A percentile compares a stretch with the other conserved stretches of the same genome.
Evolutionary conservation across 2,888 invertebrate genomes (phyloP).

Genomic region (Drosophila sordidula): DNA sequence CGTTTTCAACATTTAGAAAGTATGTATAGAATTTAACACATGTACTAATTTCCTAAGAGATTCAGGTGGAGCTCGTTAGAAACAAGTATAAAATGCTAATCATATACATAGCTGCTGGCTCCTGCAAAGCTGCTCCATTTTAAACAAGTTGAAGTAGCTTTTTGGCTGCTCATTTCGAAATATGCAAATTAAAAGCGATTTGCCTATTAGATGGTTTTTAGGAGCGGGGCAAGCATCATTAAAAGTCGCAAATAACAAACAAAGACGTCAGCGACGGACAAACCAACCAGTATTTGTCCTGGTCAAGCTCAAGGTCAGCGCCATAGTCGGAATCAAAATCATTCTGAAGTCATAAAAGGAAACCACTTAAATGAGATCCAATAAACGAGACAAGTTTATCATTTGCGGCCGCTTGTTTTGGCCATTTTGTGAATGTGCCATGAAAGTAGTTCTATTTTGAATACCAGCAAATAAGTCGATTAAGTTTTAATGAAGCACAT

Average conservation of each 20-base stretch:
- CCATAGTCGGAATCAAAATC: not conserved
- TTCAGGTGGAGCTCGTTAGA: not conserved
- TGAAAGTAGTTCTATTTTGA: slow-evolving; percentile 58
- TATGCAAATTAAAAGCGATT: slow-evolving; percentile 40
- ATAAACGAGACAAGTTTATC: slow-evolving; percentile 51
- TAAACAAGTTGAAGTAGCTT: slow-evolving; percentile 34
- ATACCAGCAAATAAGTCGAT: slow-evolving; percentile 34
- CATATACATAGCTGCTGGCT: slow-evolving; percentile 6
- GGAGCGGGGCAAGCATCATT: slow-evolving; percentile 19
- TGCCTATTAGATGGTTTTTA: slow-evolving; percentile 7
- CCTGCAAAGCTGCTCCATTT: slow-evolving; percentile 52
- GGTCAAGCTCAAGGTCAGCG: slow-evolving; percentile 44
- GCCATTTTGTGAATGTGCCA: slow-evolving; percentile 35
- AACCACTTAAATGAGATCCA: slow-evolving; percentile 49
- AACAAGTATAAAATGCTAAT: slow-evolving; percentile 27
- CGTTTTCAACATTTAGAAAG: not conserved
- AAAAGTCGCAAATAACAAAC: not conserved
- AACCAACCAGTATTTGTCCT: slow-evolving; percentile 33
- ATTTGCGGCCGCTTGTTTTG: slow-evolving; percentile 32
- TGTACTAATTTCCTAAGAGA: not conserved
- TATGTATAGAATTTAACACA: not conserved
- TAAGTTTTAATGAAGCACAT: slow-evolving; percentile 41
- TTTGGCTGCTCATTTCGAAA: slow-evolving; percentile 9
- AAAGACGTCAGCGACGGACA: slow-evolving; percentile 30
- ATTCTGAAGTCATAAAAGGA: slow-evolving; percentile 49